phyloP scores from a whole-genome alignment of 2,797 vertebrate species.

The Neoniphon sammara region DNA sequence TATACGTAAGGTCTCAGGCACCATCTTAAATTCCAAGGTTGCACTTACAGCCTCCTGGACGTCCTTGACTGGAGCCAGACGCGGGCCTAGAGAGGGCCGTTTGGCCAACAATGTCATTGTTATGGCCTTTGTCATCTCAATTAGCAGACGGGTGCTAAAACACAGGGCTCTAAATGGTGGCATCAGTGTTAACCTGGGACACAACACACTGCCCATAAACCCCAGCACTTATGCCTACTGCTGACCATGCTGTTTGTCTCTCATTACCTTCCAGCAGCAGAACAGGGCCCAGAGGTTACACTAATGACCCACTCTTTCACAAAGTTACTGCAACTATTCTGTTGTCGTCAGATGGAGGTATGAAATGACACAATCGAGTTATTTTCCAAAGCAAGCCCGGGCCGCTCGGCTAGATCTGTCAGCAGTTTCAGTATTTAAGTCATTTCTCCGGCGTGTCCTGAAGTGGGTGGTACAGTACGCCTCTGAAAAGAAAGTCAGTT shows the following conservation, averaged over 20 bases:
- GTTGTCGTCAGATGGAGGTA: conserved; percentile 49
- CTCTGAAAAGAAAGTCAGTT: conserved; percentile 46
- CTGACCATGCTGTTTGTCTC: conserved; percentile 79
- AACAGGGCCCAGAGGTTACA: conserved; percentile 75
- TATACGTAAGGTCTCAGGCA: conserved; percentile 62
- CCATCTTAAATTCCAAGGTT: conserved; percentile 82
- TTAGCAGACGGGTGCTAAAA: conserved; percentile 90
- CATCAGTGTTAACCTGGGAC: conserved; percentile 81
- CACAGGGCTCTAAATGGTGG: conserved; percentile 79
- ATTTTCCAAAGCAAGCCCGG: conserved; percentile 6
- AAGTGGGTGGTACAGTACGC: conserved; percentile 35
- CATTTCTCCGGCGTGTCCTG: background rate
- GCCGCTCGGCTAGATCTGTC: conserved; percentile 6
- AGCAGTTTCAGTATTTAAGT: conserved; percentile 16
- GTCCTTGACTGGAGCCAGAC: conserved; percentile 85
- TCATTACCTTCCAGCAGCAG: conserved; percentile 73
- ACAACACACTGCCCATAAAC: conserved; percentile 79
- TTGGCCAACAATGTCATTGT: conserved; percentile 84
- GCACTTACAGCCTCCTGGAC: conserved; percentile 73
- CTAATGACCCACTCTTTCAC: conserved; percentile 71
- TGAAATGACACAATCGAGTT: conserved; percentile 57
- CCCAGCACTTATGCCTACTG: conserved; percentile 77
- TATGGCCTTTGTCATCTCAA: conserved; percentile 84
- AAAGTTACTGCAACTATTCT: conserved; percentile 63
- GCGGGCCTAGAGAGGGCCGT: conserved; percentile 76